Percentiles rank a stretch among this genome's conserved stretches.
Evolutionary conservation across 2,113 vertebrate genomes (phyloP).

Genomic region (Gambusia affinis): DNA sequence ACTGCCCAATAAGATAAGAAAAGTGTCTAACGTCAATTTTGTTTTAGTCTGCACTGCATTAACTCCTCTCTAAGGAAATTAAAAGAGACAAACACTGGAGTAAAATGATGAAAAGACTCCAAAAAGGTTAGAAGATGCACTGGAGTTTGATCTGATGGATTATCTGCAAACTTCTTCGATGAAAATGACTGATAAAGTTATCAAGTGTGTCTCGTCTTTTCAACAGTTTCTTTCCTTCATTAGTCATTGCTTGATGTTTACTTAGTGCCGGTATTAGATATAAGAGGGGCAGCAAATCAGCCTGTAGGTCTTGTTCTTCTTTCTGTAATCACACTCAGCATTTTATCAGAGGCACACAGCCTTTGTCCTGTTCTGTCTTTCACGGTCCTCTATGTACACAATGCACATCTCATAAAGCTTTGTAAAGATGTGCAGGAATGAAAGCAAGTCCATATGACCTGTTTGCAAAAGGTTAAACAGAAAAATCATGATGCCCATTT

Average conservation of each 20-base stretch:
- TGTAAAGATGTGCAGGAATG: conserved; percentile 17
- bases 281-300: neutral
- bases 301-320: neutral
- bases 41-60: too few relatives aligned
- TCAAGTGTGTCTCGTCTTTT: conserved; percentile 11
- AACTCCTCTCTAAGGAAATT: too few relatives aligned
- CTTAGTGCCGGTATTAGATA: neutral
- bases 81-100: conserved; percentile 6
- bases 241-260: conserved; percentile 2
- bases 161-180: conserved; percentile 16
- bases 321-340: neutral
- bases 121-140: conserved; percentile 14
- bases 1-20: too few relatives aligned
- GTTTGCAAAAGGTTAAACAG: conserved; percentile 29
- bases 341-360: too few relatives aligned
- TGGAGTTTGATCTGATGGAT: conserved; percentile 21
- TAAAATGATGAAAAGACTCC: conserved; percentile 13
- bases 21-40: neutral
- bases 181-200: conserved; percentile 16
- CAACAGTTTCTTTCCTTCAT: neutral
- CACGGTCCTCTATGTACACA: too few relatives aligned
- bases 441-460: conserved; percentile 24
- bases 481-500: conserved; percentile 33
- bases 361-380: too few relatives aligned
- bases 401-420: too few relatives aligned